Base-by-base conservation (phyloP, 2,888 invertebrate genomes). In the Ganaspis brasiliensis region DNA sequence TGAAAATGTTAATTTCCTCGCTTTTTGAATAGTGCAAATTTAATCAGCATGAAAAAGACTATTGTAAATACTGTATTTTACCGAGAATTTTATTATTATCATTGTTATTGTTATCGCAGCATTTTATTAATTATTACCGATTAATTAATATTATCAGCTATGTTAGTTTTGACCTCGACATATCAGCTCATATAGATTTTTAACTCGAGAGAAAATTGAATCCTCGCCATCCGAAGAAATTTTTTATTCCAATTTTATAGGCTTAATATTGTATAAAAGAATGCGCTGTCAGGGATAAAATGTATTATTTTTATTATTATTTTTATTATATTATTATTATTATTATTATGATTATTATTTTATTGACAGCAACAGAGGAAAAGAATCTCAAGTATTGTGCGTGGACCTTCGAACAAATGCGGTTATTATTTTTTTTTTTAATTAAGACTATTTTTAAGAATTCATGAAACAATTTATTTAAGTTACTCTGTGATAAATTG, bases 1-100 rank as follows among this genome's bases (percentile, higher is more conserved):
- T n/a, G n/a, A n/a, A n/a, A n/a, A n/a, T n/a, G n/a, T n/a, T n/a
- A n/a, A n/a, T n/a, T n/a, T n/a, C n/a, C n/a, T n/a, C n/a, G n/a
- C n/a, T n/a, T 31, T 31, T 31, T 31, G 31, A 31, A 31, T 31
- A 31, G 2, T 31, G 31, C 31, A 59, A 59, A 59, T 16, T 16
- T 16, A n/a, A 9, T 16, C 35, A 0, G 67, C 35, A 56, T 37
- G 49, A 2, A 59, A 72, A 59, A 26, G 67, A 76, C 72, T 40
- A 63, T 72, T 49, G 61, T 67, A 40, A 76, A 71, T 67, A 73
- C 71, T 83, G 82, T 82, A 83, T 83, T 85, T 84, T 85, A 86
- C 82, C 79, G 77, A 81, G 76, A 85, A 83, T 82, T 86, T 82
- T 82, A 85, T 84, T 82, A 84, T 85, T 83, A 82, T 81, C 79